Evolutionary conservation across 2,888 invertebrate species (phyloP), one percentile per base, ranked within the genome.

Genomic region (Temnothorax unifasciatus): DNA sequence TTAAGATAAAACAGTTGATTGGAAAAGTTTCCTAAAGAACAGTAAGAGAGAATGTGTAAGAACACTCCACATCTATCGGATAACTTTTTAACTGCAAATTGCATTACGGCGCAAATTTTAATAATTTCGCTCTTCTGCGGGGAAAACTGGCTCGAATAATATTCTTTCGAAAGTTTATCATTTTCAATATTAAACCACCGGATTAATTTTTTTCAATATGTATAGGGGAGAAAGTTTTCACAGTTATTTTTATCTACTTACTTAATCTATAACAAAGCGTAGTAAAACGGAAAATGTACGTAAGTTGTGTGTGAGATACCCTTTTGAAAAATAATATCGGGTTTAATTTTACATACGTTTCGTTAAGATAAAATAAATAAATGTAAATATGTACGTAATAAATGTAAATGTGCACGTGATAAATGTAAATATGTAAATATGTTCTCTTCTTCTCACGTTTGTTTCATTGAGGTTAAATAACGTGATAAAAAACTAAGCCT

Each of bases 1-100:
- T 44, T 54, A 77, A 44, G 44, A 34, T 57, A 68, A 68, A 68
- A 44, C 29, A n/a, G 41, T 38, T 50, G 75, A 74, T 74, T 59
- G 81, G 25, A 38, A 61, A 73, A 81, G 38, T 81, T 69, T 38
- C 2, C 0, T 47, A 59, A 34, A 38, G 47, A 74, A 41, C 18
- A 50, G 15, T 34, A 61, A 81, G 73, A 61, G 34, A 11, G 29
- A 50, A 52, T 52, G 25, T 52, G 25, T 64, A 76, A 66, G 52
- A 44, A 41, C n/a, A 0, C 13, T 38, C 29, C 9, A 34, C 25
- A 64, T 41, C 41, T 13, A 38, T n/a, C 34, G 18, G 4, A 34
- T 54, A 61, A 25, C 41, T 68, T 77, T 64, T 68, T 57, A 77
- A n/a, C 25, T 54, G 25, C n/a, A 13, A n/a, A 44, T 29, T 44